phyloP scores from a whole-genome alignment of 1,140 invertebrate genomes.

The Monochamus saltuarius region DNA sequence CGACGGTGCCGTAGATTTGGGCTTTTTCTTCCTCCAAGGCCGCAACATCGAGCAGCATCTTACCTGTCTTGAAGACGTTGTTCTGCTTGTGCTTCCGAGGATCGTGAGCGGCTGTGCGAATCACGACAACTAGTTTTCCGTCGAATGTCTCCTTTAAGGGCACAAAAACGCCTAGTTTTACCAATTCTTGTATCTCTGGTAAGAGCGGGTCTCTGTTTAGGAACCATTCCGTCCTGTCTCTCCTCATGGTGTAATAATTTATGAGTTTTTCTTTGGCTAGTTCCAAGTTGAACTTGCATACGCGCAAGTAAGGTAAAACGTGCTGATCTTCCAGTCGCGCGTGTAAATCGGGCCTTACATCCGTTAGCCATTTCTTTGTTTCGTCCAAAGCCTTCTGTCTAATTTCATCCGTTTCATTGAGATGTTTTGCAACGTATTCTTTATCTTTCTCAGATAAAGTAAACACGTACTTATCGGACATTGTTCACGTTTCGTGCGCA shows the following conservation, averaged over 20 bases:
- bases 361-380: constrained; percentile 25
- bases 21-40: constrained; percentile 53
- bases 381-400: constrained; percentile 12
- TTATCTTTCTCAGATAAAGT: constrained; percentile 9
- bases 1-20: constrained; percentile 59
- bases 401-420: constrained; percentile 31
- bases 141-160: constrained; percentile 52
- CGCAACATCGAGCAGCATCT: constrained; percentile 60
- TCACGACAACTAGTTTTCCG: constrained; percentile 58
- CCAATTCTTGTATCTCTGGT: constrained; percentile 59
- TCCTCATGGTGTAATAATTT: constrained; percentile 59
- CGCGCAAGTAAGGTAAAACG: constrained; percentile 61
- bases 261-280: constrained; percentile 58
- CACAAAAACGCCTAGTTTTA: constrained; percentile 60
- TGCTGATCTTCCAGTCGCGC: constrained; percentile 31
- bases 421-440: constrained; percentile 14
- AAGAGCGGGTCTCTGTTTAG: constrained; percentile 58
- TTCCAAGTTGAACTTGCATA: constrained; percentile 61
- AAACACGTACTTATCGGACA: constrained; percentile 8
- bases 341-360: constrained; percentile 15
- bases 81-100: constrained; percentile 56
- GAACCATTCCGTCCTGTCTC: constrained; percentile 60
- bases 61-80: constrained; percentile 60
- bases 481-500: neutral
- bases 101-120: constrained; percentile 59